Evolutionary conservation across 92 coral and sea anemone genomes (phyloP).

Genomic region (Phenganax marumi): DNA sequence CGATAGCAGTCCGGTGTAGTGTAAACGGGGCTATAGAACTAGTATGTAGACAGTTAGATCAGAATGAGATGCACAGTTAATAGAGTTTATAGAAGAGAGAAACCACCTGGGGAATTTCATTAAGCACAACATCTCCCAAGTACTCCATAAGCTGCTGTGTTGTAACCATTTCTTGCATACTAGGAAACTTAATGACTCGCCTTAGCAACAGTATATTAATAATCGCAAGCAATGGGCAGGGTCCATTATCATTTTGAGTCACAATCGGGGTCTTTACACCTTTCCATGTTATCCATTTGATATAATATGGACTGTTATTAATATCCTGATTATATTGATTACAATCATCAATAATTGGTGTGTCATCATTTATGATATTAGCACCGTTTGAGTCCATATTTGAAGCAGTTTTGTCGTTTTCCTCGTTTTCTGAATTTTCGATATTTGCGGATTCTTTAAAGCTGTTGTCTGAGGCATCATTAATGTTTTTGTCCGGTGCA

Average conservation of each 20-base stretch:
- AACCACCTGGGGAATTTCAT: slow-evolving; percentile 80
- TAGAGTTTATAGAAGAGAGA: no score
- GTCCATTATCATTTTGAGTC: slow-evolving; percentile 98
- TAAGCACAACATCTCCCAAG: slow-evolving; percentile 84
- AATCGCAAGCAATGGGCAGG: slow-evolving; percentile 90
- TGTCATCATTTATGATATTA: neutral
- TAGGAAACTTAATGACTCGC: slow-evolving; percentile 70
- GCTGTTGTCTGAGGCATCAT: neutral
- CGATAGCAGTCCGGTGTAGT: no score
- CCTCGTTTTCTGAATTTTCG: neutral
- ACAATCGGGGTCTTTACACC: slow-evolving; percentile 81
- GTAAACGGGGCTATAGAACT: no score
- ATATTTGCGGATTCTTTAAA: no score
- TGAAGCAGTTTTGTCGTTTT: neutral
- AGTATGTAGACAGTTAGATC: no score
- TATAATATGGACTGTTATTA: slow-evolving; percentile 72
- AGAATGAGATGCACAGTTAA: no score
- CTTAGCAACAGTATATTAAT: slow-evolving; percentile 79
- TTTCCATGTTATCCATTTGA: slow-evolving; percentile 94
- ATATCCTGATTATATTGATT: slow-evolving; percentile 27
- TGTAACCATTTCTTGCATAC: slow-evolving; percentile 83
- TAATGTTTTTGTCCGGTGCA: neutral
- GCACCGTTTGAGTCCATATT: neutral
- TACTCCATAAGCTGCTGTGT: slow-evolving; percentile 93
- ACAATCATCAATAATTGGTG: neutral